Percentiles rank a stretch among this genome's conserved stretches.
Conservation (phyloP, 2,888 invertebrate genomes). For the Sisyra terminalis region DNA sequence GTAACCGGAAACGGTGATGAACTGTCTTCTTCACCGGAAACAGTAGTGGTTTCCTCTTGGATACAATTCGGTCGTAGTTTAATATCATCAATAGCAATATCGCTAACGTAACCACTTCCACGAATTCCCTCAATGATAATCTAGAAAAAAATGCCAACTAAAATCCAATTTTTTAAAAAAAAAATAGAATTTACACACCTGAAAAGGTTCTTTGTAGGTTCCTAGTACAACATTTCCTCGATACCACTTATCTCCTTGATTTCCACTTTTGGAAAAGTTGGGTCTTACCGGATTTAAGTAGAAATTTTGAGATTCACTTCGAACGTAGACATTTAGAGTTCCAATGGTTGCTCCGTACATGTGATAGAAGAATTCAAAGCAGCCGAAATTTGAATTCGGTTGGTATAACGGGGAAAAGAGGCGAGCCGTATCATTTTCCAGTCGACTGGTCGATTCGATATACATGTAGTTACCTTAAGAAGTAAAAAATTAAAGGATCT, state of each 20-base stretch:
- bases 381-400: constrained; percentile 25
- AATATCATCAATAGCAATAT: constrained; percentile 71
- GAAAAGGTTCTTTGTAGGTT: constrained; percentile 32
- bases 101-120: constrained; percentile 49
- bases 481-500: constrained; percentile 17
- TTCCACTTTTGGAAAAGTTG: constrained; percentile 44
- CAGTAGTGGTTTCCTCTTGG: constrained; percentile 19
- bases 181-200: constrained; percentile 26
- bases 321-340: constrained; percentile 34
- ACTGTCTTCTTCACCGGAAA: constrained; percentile 14
- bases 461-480: constrained; percentile 62
- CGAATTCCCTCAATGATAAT: constrained; percentile 61
- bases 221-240: constrained; percentile 30
- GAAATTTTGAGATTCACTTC: constrained; percentile 14
- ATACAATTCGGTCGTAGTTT: constrained; percentile 41
- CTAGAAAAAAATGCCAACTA: constrained; percentile 27
- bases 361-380: constrained; percentile 59
- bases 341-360: constrained; percentile 56
- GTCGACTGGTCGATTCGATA: constrained; percentile 52
- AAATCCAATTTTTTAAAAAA: too few species aligned
- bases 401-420: constrained; percentile 42
- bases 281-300: constrained; percentile 27
- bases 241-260: constrained; percentile 55
- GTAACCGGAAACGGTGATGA: background rate
- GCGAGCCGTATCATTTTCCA: constrained; percentile 48